Conservation (phyloP, 2,113 vertebrate species). For the Callionymus lyra region DNA sequence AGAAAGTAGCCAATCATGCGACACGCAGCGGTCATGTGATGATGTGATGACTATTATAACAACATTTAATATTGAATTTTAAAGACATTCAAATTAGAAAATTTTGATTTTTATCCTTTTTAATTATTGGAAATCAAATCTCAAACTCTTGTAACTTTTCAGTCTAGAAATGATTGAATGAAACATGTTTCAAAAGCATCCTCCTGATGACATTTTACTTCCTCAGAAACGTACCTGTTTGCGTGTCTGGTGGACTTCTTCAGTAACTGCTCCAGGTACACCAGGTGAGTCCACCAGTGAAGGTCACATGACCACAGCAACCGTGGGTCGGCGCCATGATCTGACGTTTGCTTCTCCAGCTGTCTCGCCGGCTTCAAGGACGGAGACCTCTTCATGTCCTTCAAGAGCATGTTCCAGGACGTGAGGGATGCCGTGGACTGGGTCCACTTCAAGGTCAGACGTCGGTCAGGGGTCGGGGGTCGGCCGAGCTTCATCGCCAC, state of each 20-base stretch:
- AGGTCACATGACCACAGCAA: background rate
- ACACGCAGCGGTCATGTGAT: too few species aligned
- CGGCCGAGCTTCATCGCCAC: background rate
- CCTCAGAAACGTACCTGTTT: constrained; percentile 88
- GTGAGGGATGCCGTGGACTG: constrained; percentile 98
- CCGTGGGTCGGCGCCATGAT: too few species aligned
- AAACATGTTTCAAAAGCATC: too few species aligned
- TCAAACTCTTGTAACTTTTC: too few species aligned
- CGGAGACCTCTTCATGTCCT: constrained; percentile 99
- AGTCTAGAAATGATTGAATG: too few species aligned
- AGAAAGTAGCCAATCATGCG: too few species aligned
- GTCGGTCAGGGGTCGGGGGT: too few species aligned
- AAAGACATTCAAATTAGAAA: too few species aligned
- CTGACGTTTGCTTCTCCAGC: constrained; percentile 66
- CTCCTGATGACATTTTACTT: background rate
- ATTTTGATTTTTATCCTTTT: too few species aligned
- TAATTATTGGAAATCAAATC: too few species aligned
- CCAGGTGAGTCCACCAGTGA: constrained; percentile 65
- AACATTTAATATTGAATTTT: too few species aligned
- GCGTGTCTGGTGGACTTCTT: constrained; percentile 96
- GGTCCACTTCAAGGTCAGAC: constrained; percentile 92
- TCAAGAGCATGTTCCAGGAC: constrained; percentile 98
- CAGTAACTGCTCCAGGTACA: constrained; percentile 88
- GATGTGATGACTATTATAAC: too few species aligned
- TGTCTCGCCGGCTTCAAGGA: constrained; percentile 97